Evolutionary conservation across 2,888 invertebrate species (phyloP).

Genomic region (Chloromyia formosa): DNA sequence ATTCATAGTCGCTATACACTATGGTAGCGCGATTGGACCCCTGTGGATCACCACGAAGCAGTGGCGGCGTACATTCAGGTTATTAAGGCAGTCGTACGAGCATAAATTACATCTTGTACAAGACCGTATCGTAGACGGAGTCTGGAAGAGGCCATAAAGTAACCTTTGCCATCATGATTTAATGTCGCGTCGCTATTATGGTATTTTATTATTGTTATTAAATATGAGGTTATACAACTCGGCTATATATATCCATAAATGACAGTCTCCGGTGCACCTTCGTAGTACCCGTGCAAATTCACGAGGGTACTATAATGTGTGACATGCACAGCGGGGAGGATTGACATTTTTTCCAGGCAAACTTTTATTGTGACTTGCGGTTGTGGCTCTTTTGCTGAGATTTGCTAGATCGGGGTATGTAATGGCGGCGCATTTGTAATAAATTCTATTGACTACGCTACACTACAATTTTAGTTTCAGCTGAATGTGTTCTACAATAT

Average conservation of each 20-base stretch:
- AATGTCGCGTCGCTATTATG: slow-evolving; percentile 33
- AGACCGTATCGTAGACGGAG: slow-evolving; percentile 1
- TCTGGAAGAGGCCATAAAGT: slow-evolving; percentile 35
- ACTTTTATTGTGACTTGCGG: slow-evolving; percentile 30
- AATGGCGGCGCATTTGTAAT: slow-evolving; percentile 15
- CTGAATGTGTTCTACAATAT: slow-evolving; percentile 11
- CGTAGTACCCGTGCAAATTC: no score
- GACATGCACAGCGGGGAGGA: slow-evolving; percentile 30
- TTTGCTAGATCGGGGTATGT: slow-evolving; percentile 37
- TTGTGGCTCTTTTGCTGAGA: slow-evolving; percentile 1
- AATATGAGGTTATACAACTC: neutral
- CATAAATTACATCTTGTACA: slow-evolving; percentile 37
- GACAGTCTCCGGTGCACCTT: neutral
- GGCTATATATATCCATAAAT: neutral
- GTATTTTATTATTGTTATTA: slow-evolving; percentile 39
- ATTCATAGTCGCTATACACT: slow-evolving; percentile 5
- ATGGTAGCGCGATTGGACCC: slow-evolving; percentile 32
- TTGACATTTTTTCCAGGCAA: neutral
- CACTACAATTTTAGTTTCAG: slow-evolving; percentile 9
- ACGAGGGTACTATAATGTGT: slow-evolving; percentile 3
- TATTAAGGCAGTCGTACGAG: slow-evolving; percentile 41
- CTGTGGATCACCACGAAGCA: slow-evolving; percentile 37
- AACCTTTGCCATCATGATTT: slow-evolving; percentile 44
- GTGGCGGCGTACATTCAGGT: slow-evolving; percentile 38
- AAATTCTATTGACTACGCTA: slow-evolving; percentile 16